Base-by-base conservation (phyloP, 2,113 vertebrate genomes). In the Peromyscus polionotus region DNA sequence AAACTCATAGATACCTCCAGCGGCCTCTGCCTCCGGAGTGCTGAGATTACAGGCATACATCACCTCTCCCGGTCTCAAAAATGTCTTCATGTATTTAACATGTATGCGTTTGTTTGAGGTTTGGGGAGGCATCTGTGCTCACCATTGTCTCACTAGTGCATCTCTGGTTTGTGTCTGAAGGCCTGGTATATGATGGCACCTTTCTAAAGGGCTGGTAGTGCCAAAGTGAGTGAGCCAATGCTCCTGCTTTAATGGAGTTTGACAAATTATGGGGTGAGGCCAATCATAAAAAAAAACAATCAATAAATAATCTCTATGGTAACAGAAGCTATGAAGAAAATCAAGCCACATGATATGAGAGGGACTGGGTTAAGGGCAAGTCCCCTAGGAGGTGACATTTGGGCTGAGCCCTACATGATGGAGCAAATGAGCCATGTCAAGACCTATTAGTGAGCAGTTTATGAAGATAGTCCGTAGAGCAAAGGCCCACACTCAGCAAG, bases 241-340 rank as follows among this genome's bases (percentile, higher is more conserved):
- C 51, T 87, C 51, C 70, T 90, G 70, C 54, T 85, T 93, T 33
- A 68, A 42, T 68, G 45, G 67, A 88, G 36, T 87, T 88, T 94
- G 45, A 73, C 79, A 97, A 51, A 31, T 19, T 59, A 36, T 61
- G 57, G 51, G 39, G 68, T 51, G 48, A 94, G 63, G 63, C 28
- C 67, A 73, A 86, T 76, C 80, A 67, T 36, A 77, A 86, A 86
- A 57, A n/a, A 61, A 73, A 14, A 26, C 1, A 73, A 79, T 96
- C 77, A 92, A 65, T 92, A 92, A 67, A 91, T 79, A 83, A 94
- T 97, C 92, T 95, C 81, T 68, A 63, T n/a, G 48, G 39, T 72
- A 77, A 12, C 88, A 94, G 83, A 39, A 17, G 13, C 88, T 39
- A 8, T 22, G 85, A 81, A n/a, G 88, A 80, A 84, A 83, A 88